Percentiles rank a stretch among this genome's conserved stretches.
Evolutionary conservation across 1,140 invertebrate genomes (phyloP).

Genomic region (Chrysomallon squamiferum): DNA sequence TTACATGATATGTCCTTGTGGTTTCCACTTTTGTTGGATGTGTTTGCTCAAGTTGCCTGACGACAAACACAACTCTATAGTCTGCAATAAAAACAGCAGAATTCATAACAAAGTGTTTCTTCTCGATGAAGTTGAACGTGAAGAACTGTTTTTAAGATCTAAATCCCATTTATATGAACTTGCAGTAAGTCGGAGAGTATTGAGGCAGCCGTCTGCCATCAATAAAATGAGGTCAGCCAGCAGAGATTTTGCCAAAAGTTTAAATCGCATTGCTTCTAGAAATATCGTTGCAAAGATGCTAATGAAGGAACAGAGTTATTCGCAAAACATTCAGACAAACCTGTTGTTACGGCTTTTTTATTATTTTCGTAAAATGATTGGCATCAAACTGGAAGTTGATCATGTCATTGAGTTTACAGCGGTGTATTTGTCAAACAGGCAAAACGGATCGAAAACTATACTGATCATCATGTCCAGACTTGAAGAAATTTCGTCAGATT

Average conservation of each 20-base stretch:
- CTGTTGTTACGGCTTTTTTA: not conserved
- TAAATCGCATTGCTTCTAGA: not conserved
- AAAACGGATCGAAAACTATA: too few species aligned
- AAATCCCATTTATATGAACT: not conserved
- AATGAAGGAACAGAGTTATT: not conserved
- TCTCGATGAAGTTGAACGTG: too few species aligned
- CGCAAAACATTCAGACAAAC: not conserved
- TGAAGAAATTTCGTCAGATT: too few species aligned
- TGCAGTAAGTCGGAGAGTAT: not conserved
- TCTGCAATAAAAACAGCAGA: not conserved
- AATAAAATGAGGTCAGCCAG: not conserved
- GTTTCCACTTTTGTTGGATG: not conserved
- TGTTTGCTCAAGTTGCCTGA: not conserved
- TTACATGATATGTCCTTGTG: not conserved
- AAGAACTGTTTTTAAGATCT: too few species aligned
- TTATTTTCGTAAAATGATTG: not conserved
- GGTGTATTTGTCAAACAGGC: not conserved
- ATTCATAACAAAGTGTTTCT: not conserved
- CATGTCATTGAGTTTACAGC: constrained; percentile 1
- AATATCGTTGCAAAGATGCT: not conserved
- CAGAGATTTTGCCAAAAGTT: not conserved
- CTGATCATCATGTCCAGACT: too few species aligned
- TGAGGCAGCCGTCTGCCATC: not conserved
- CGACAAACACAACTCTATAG: not conserved
- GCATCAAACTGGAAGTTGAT: not conserved